Percentiles rank a stretch among this genome's conserved stretches.
Conservation (phyloP, 2,888 invertebrate species). For the Amiota mariae region DNA sequence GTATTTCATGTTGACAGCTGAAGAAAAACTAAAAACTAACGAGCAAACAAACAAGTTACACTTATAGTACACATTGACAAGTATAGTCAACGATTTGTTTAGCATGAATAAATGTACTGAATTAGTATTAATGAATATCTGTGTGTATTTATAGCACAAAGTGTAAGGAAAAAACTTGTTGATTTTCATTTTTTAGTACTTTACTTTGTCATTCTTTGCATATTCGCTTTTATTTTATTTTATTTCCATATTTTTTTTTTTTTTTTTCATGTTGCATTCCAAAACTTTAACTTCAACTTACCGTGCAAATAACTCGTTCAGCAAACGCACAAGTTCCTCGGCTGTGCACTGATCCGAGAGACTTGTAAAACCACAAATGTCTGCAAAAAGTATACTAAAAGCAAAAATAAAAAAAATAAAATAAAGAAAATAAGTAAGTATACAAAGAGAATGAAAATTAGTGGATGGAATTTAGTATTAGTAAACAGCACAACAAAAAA, state of each 20-base stretch:
- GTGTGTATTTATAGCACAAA: too few relatives aligned
- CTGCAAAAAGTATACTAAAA: constrained; percentile 90
- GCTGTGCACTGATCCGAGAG: constrained; percentile 94
- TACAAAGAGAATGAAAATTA: constrained; percentile 18
- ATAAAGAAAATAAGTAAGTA: too few relatives aligned
- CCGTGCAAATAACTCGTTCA: constrained; percentile 93
- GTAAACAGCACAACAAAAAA: background rate
- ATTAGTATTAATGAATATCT: too few relatives aligned
- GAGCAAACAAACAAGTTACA: constrained; percentile 36
- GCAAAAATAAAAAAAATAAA: background rate
- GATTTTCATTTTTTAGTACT: background rate
- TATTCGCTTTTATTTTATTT: background rate
- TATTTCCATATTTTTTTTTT: too few relatives aligned
- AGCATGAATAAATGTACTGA: constrained; percentile 24
- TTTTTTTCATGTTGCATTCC: constrained; percentile 8
- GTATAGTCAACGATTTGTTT: too few relatives aligned
- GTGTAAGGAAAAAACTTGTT: constrained; percentile 8
- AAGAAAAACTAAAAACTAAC: constrained; percentile 31
- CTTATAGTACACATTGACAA: too few relatives aligned
- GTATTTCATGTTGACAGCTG: background rate
- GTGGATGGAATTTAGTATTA: constrained; percentile 3
- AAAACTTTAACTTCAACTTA: constrained; percentile 70
- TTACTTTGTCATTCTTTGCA: background rate
- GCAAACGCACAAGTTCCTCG: constrained; percentile 89
- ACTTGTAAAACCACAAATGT: constrained; percentile 94